Evolutionary conservation across 2,113 vertebrate genomes (phyloP).

Genomic region (Pseudorectes ferrugineus): DNA sequence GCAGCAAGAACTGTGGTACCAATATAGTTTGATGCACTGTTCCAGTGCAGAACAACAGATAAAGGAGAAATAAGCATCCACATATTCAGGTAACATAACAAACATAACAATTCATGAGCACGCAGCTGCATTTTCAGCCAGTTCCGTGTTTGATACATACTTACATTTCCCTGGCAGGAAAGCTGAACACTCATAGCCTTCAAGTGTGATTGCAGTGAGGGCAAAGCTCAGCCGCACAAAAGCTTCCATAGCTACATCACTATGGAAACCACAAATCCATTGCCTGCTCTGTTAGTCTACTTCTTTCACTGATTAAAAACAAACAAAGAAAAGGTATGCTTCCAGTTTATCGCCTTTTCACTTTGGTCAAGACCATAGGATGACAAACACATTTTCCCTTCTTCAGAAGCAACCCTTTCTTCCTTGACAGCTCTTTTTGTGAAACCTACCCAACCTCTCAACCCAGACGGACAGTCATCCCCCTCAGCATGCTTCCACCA

Average conservation of each 20-base stretch:
- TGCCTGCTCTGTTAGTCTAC: not conserved
- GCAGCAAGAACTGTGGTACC: not conserved
- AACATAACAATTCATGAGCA: not conserved
- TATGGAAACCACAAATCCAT: slow-evolving; percentile 54
- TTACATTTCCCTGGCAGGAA: not conserved
- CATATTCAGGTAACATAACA: not conserved
- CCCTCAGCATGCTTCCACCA: not conserved
- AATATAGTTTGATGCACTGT: not conserved
- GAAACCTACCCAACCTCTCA: not conserved
- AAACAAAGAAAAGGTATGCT: not conserved
- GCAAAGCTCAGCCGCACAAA: not conserved
- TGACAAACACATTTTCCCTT: not conserved
- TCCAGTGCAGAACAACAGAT: not conserved
- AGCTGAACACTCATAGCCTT: not conserved
- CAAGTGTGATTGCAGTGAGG: not conserved
- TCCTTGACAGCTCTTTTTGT: not conserved
- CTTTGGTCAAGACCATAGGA: not conserved
- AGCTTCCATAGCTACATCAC: slow-evolving; percentile 9
- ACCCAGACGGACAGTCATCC: not conserved
- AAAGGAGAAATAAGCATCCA: not conserved
- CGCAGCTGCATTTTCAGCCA: not conserved
- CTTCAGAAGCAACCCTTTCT: not conserved
- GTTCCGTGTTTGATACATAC: not conserved
- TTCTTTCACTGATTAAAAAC: not conserved
- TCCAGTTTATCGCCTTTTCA: not conserved